Percentiles rank a stretch among this genome's conserved stretches.
Evolutionary conservation across 2,888 invertebrate genomes (phyloP).

Genomic region (Ichneumon xanthorius): DNA sequence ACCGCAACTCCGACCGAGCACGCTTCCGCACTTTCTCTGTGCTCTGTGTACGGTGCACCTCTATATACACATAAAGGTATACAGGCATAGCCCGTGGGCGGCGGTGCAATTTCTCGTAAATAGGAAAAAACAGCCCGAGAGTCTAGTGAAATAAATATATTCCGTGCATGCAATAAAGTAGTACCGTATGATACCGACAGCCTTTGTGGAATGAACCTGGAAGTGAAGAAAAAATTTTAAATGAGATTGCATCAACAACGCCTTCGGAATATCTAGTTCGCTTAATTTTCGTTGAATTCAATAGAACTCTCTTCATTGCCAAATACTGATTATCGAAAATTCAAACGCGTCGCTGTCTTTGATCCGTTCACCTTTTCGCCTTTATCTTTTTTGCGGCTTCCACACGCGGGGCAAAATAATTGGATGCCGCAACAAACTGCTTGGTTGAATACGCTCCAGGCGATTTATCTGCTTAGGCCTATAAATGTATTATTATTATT

Average conservation of each 20-base stretch:
- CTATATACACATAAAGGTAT: neutral
- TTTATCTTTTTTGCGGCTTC: neutral
- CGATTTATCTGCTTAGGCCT: no score
- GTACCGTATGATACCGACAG: neutral
- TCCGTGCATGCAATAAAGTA: constrained; percentile 1
- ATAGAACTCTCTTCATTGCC: neutral
- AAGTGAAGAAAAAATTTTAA: neutral
- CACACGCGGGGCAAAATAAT: no score
- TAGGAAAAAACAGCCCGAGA: constrained; percentile 4
- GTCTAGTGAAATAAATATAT: constrained; percentile 31
- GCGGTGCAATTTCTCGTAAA: constrained; percentile 6
- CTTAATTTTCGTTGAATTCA: neutral
- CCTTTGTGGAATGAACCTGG: neutral
- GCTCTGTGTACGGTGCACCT: neutral
- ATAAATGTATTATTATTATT: no score
- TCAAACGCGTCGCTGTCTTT: neutral
- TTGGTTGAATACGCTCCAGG: no score
- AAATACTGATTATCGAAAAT: neutral
- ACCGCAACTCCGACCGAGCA: constrained; percentile 9
- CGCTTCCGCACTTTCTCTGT: neutral
- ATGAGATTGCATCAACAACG: neutral
- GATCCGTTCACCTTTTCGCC: neutral
- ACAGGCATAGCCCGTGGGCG: neutral
- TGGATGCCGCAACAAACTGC: no score
- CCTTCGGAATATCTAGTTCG: neutral